phyloP scores from a whole-genome alignment of 2,888 invertebrate genomes.

The Spilarctia lutea region DNA sequence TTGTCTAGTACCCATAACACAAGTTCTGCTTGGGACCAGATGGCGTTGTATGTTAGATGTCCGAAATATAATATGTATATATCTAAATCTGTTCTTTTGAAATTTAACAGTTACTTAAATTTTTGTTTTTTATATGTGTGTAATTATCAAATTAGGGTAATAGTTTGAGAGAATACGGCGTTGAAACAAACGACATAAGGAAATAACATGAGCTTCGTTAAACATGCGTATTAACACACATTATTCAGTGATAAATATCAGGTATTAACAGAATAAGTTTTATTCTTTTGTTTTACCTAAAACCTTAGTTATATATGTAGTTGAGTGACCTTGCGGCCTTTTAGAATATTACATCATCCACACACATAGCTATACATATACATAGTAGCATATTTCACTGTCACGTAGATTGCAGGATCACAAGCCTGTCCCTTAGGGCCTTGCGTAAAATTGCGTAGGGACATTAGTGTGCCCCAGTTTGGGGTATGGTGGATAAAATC shows the following conservation, averaged over 20 bases:
- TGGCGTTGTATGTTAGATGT: too few relatives aligned
- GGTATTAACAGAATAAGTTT: neutral
- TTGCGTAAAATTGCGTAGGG: conserved; percentile 63
- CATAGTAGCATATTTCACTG: conserved; percentile 21
- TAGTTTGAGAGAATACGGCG: too few relatives aligned
- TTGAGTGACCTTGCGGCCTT: neutral
- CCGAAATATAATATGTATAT: too few relatives aligned
- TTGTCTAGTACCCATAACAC: too few relatives aligned
- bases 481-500: conserved; percentile 57
- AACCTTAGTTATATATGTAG: neutral
- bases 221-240: neutral
- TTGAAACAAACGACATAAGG: neutral
- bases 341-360: conserved; percentile 4
- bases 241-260: neutral
- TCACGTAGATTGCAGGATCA: conserved; percentile 60
- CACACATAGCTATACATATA: conserved; percentile 1
- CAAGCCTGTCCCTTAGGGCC: conserved; percentile 51
- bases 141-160: too few relatives aligned
- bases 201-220: too few relatives aligned
- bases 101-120: too few relatives aligned
- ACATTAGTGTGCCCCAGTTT: conserved; percentile 51
- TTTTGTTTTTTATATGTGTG: too few relatives aligned
- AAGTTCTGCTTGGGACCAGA: too few relatives aligned
- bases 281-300: neutral
- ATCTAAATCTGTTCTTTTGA: too few relatives aligned